Percentiles rank a stretch among this genome's conserved stretches.
Evolutionary conservation across 2,113 vertebrate species (phyloP).

Genomic region (Balaeniceps rex): DNA sequence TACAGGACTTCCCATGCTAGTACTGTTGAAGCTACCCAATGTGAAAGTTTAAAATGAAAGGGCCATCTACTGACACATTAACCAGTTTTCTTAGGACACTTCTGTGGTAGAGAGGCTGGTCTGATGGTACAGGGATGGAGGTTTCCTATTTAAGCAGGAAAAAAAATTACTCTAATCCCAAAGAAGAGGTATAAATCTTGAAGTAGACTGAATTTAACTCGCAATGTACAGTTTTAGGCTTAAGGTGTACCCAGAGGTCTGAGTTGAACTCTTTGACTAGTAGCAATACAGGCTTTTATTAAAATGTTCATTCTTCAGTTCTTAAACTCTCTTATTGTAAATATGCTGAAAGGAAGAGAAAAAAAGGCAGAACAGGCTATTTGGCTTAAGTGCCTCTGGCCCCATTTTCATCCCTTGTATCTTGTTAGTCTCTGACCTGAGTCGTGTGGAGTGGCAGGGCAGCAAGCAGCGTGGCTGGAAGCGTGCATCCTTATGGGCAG

Average conservation of each 20-base stretch:
- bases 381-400: background rate
- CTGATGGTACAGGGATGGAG: background rate
- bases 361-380: background rate
- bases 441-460: background rate
- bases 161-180: background rate
- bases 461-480: background rate
- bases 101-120: background rate
- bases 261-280: background rate
- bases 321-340: background rate
- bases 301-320: background rate
- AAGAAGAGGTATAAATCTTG: background rate
- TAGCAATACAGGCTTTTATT: background rate
- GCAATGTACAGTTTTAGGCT: background rate
- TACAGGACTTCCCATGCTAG: background rate
- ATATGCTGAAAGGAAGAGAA: background rate
- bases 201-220: background rate
- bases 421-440: background rate
- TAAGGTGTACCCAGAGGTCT: background rate
- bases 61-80: background rate
- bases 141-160: background rate
- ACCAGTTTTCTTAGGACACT: background rate
- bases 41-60: background rate
- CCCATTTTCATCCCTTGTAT: background rate
- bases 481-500: rapidly evolving
- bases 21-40: background rate